Conservation (phyloP, 2,113 vertebrate species). For the Pardalotus punctatus region DNA sequence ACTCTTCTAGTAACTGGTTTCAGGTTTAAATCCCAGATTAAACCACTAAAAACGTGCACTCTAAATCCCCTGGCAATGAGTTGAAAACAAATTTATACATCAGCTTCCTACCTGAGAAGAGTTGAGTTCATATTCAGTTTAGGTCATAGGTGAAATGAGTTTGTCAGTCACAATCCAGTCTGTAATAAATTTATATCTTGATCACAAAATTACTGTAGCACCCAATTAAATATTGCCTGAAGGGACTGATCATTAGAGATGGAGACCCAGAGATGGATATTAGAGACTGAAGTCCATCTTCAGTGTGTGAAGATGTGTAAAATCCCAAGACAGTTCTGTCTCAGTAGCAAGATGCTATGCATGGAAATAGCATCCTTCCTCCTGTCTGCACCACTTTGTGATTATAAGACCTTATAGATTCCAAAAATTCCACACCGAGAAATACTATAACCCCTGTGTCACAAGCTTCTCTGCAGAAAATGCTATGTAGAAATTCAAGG, state of each 20-base stretch:
- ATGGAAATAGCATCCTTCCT: neutral
- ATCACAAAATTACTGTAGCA: slow-evolving; percentile 30
- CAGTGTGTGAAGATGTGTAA: neutral
- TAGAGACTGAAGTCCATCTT: neutral
- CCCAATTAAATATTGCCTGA: slow-evolving; percentile 39
- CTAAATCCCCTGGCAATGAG: neutral
- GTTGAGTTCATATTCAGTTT: slow-evolving; percentile 6
- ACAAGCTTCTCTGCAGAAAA: neutral
- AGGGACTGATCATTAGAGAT: neutral
- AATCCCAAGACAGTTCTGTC: neutral
- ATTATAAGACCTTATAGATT: neutral
- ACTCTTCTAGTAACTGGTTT: neutral
- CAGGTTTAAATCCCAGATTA: slow-evolving; percentile 28
- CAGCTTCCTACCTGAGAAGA: neutral
- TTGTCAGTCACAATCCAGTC: slow-evolving; percentile 22
- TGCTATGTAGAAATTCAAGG: neutral
- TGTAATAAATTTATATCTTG: slow-evolving; percentile 47
- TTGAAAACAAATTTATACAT: neutral
- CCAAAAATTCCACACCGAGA: neutral
- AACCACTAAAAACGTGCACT: neutral
- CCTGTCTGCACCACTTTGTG: neutral
- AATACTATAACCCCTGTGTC: neutral
- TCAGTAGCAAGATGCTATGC: neutral
- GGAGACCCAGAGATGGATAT: neutral
- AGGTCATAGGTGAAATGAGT: slow-evolving; percentile 36